Evolutionary conservation across 2,797 vertebrate species (phyloP).

Genomic region (Cryptoblepharus egeriae): DNA sequence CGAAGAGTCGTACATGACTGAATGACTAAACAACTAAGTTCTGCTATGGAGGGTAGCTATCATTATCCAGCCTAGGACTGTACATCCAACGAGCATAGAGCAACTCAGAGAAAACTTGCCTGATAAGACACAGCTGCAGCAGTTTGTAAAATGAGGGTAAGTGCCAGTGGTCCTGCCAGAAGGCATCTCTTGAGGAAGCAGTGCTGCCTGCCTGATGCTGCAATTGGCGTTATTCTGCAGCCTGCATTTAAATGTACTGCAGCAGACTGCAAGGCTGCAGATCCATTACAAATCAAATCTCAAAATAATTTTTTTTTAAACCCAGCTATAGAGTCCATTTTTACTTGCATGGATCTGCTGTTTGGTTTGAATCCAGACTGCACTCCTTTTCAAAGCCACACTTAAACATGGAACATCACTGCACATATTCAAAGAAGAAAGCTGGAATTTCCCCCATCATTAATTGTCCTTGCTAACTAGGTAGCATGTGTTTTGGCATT

Average conservation of each 20-base stretch:
- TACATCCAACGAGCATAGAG: neutral
- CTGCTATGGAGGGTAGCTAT: neutral
- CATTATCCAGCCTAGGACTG: neutral
- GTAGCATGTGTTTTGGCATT: neutral
- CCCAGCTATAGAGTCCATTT: conserved; percentile 3
- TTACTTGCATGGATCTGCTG: neutral
- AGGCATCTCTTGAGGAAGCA: neutral
- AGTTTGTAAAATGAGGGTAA: neutral
- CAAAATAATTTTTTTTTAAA: neutral
- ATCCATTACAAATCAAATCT: conserved; percentile 2
- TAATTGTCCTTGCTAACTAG: neutral
- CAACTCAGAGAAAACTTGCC: neutral
- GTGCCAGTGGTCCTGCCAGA: neutral
- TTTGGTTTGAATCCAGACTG: neutral
- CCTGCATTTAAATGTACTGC: conserved; percentile 35
- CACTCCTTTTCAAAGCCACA: neutral
- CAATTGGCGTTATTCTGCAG: conserved; percentile 28
- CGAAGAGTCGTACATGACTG: no score
- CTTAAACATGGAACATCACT: neutral
- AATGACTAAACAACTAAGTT: no score
- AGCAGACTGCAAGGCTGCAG: conserved; percentile 17
- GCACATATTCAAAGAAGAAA: neutral
- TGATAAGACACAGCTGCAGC: neutral
- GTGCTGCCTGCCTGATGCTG: neutral
- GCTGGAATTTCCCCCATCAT: neutral